phyloP scores from a whole-genome alignment of 23 tunicate genomes.

The Aplidium turbinatum region DNA sequence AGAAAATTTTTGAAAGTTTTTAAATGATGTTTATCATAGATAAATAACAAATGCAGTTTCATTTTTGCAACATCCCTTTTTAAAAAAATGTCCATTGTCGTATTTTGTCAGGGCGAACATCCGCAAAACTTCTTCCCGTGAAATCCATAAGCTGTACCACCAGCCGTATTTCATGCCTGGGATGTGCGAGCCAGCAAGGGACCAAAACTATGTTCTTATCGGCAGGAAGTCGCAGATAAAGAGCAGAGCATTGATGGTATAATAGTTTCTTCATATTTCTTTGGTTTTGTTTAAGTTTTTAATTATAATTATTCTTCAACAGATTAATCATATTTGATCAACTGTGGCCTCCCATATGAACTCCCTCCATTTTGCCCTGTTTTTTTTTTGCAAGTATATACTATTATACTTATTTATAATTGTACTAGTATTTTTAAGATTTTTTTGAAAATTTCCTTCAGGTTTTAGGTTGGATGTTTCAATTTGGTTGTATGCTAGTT shows the following conservation, averaged over 20 bases:
- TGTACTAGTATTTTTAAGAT: no score
- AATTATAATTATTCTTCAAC: no score
- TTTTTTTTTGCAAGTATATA: neutral
- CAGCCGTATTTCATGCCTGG: slow-evolving; percentile 84
- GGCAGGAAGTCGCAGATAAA: slow-evolving; percentile 44
- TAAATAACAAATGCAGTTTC: no score
- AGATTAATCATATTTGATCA: no score
- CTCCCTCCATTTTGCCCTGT: neutral
- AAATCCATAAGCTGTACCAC: slow-evolving; percentile 52
- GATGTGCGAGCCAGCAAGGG: slow-evolving; percentile 66
- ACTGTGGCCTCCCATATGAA: neutral
- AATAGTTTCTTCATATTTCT: neutral
- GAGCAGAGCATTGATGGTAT: slow-evolving; percentile 38
- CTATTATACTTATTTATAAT: no score
- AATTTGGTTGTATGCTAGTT: no score
- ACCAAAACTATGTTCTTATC: slow-evolving; percentile 40
- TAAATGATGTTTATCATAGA: no score
- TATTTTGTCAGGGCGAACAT: slow-evolving; percentile 64
- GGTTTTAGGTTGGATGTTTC: neutral
- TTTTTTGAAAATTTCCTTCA: neutral
- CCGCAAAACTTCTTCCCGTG: slow-evolving; percentile 36
- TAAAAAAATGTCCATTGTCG: no score
- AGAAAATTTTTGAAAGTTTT: no score
- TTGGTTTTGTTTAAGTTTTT: neutral
- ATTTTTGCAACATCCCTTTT: no score